phyloP scores from a whole-genome alignment of 2,888 invertebrate genomes.

The Melanophora roralis region DNA sequence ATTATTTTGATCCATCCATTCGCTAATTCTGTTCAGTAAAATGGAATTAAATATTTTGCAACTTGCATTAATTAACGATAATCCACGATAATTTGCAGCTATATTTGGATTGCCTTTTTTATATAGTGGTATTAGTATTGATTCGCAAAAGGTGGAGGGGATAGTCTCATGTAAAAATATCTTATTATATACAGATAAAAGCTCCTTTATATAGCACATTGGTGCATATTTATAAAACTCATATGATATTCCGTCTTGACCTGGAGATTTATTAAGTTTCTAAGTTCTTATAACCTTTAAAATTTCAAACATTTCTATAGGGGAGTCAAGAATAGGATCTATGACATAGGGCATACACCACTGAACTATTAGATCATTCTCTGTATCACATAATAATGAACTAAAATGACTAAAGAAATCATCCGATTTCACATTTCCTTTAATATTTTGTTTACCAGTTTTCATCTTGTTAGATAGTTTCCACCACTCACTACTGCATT shows the following conservation, averaged over 20 bases:
- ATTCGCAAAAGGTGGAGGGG: not conserved
- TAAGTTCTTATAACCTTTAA: not conserved
- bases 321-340: not conserved
- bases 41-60: not conserved
- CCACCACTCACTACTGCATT: not conserved
- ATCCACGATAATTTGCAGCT: not conserved
- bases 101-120: not conserved
- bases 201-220: not conserved
- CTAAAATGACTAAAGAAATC: not conserved
- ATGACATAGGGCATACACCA: not conserved
- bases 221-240: conserved; percentile 1
- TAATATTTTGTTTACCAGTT: not conserved
- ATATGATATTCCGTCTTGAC: not conserved
- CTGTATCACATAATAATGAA: not conserved
- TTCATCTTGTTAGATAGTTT: not conserved
- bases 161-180: not conserved
- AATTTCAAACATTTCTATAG: not conserved
- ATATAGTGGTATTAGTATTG: not conserved
- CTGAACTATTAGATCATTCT: not conserved
- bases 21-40: not conserved
- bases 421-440: not conserved
- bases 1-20: not conserved
- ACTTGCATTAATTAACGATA: not conserved
- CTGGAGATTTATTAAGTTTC: not conserved
- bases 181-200: not conserved